A percentile compares a stretch with the other conserved stretches of the same genome.
Conservation (phyloP, 2,888 invertebrate species). For the Leucoma salicis region DNA sequence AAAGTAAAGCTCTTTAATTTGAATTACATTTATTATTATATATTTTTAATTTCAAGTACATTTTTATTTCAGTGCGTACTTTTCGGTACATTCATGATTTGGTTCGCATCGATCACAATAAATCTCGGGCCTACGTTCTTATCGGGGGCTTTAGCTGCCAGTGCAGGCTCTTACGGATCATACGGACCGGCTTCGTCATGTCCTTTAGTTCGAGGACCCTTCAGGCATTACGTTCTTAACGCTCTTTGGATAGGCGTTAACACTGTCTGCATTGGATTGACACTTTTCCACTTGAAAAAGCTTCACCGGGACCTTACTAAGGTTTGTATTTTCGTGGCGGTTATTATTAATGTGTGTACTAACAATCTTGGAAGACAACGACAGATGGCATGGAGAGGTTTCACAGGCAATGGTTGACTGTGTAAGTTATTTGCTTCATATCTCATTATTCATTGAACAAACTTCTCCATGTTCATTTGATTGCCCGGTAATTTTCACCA, state of each 20-base stretch:
- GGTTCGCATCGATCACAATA: slow-evolving; percentile 95
- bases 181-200: slow-evolving; percentile 89
- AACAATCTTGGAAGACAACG: slow-evolving; percentile 9
- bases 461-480: slow-evolving; percentile 59
- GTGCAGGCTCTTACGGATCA: slow-evolving; percentile 87
- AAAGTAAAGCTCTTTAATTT: no score
- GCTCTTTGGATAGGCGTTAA: slow-evolving; percentile 95
- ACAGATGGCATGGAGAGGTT: slow-evolving; percentile 60
- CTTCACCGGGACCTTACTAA: slow-evolving; percentile 91
- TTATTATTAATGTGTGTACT: neutral
- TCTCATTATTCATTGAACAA: slow-evolving; percentile 42
- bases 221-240: slow-evolving; percentile 94
- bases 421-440: slow-evolving; percentile 50
- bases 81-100: slow-evolving; percentile 95
- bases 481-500: slow-evolving; percentile 35
- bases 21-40: neutral
- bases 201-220: slow-evolving; percentile 92
- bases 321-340: slow-evolving; percentile 50
- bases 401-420: slow-evolving; percentile 37
- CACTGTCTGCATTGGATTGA: slow-evolving; percentile 91
- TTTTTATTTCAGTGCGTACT: slow-evolving; percentile 88
- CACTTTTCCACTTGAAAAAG: slow-evolving; percentile 91
- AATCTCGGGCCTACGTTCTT: slow-evolving; percentile 94
- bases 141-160: slow-evolving; percentile 91
- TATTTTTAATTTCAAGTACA: neutral